phyloP scores from a whole-genome alignment of 2,113 vertebrate species.

The Capreolus pygargus region DNA sequence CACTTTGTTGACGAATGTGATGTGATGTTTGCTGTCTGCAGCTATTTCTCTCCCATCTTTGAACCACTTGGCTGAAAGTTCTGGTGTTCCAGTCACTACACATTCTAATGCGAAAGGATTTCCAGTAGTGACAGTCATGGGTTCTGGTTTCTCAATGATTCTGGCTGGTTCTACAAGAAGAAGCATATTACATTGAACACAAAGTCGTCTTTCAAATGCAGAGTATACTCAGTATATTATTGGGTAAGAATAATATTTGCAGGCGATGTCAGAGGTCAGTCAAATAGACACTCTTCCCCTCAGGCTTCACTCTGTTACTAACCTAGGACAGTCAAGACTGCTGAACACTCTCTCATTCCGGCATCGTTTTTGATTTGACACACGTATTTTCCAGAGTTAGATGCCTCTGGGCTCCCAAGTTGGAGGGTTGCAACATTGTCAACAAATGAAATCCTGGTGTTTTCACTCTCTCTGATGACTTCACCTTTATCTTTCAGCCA shows the following conservation, averaged over 20 bases:
- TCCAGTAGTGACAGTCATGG: constrained; percentile 93
- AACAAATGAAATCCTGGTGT: constrained; percentile 88
- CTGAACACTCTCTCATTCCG: constrained; percentile 94
- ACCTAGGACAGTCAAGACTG: constrained; percentile 94
- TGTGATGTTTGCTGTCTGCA: constrained; percentile 92
- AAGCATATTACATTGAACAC: constrained; percentile 59
- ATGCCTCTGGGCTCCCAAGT: constrained; percentile 86
- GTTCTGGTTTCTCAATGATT: constrained; percentile 93
- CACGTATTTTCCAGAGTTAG: constrained; percentile 91
- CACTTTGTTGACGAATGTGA: constrained; percentile 89
- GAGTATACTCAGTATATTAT: not conserved
- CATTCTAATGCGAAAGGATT: constrained; percentile 93
- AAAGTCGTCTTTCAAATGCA: not conserved
- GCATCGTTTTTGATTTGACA: constrained; percentile 97
- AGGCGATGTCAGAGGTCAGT: not conserved
- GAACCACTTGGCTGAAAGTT: constrained; percentile 94
- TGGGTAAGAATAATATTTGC: not conserved
- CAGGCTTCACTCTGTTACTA: constrained; percentile 74
- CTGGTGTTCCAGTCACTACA: constrained; percentile 92
- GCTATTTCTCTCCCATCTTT: constrained; percentile 93
- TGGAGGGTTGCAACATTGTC: constrained; percentile 90
- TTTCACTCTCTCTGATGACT: constrained; percentile 93
- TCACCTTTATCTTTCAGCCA: constrained; percentile 97
- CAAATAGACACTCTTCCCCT: not conserved
- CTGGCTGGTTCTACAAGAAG: constrained; percentile 93